Percentiles rank a stretch among this genome's conserved stretches.
phyloP scores from a whole-genome alignment of 2,888 invertebrate genomes.

The Sclerodermus sp. region DNA sequence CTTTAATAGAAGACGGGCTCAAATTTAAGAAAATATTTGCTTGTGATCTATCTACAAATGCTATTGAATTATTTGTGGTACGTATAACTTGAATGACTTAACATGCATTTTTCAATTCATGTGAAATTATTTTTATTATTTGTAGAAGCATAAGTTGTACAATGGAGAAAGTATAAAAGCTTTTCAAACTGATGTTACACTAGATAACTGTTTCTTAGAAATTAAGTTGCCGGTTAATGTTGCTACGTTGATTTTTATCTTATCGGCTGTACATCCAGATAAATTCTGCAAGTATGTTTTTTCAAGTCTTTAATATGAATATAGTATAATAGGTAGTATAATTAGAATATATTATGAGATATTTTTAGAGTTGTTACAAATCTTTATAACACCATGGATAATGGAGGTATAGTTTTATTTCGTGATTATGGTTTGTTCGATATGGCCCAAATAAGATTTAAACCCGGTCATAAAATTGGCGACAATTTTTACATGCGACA shows the following conservation, averaged over 20 bases:
- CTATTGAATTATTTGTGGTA: slow-evolving; percentile 80
- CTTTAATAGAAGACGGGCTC: slow-evolving; percentile 78
- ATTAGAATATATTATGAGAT: too few relatives aligned
- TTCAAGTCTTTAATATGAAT: slow-evolving; percentile 3
- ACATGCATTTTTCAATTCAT: background rate
- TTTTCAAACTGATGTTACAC: slow-evolving; percentile 85
- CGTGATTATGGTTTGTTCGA: slow-evolving; percentile 95
- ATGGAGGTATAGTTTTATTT: slow-evolving; percentile 82
- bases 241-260: slow-evolving; percentile 88
- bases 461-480: slow-evolving; percentile 86
- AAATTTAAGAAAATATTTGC: slow-evolving; percentile 69
- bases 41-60: slow-evolving; percentile 91
- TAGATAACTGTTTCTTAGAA: slow-evolving; percentile 62
- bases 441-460: slow-evolving; percentile 94
- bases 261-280: slow-evolving; percentile 90
- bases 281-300: slow-evolving; percentile 68
- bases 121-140: slow-evolving; percentile 3
- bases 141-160: slow-evolving; percentile 63
- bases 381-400: slow-evolving; percentile 67
- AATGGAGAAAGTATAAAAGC: slow-evolving; percentile 69
- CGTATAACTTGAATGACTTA: slow-evolving; percentile 43
- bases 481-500: slow-evolving; percentile 95
- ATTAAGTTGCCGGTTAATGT: slow-evolving; percentile 72
- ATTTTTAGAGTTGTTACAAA: slow-evolving; percentile 58
- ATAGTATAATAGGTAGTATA: too few relatives aligned